Evolutionary conservation across 2,797 vertebrate genomes (phyloP).

Genomic region (Aplochiton taeniatus): DNA sequence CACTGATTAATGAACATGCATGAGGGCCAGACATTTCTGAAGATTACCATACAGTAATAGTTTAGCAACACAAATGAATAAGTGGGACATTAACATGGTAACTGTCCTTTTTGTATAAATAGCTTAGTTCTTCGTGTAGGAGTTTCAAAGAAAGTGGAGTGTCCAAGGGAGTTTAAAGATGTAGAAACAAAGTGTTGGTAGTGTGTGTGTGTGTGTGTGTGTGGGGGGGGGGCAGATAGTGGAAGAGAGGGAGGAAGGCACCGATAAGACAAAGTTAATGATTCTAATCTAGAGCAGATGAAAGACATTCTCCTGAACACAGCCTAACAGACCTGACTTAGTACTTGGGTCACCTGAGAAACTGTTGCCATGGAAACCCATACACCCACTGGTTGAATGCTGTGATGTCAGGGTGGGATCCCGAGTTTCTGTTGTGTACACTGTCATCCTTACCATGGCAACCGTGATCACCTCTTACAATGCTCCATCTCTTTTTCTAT

Average conservation of each 20-base stretch:
- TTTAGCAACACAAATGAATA: neutral
- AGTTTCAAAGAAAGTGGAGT: too few species aligned
- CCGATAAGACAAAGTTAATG: slow-evolving; percentile 64
- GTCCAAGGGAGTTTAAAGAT: too few species aligned
- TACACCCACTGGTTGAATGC: neutral
- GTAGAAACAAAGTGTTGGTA: too few species aligned
- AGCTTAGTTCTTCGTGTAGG: too few species aligned
- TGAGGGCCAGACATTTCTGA: neutral
- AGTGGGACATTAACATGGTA: too few species aligned
- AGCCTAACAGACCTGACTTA: too few species aligned
- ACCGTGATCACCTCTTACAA: neutral
- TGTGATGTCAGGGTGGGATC: neutral
- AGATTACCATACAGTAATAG: neutral
- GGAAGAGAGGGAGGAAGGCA: slow-evolving; percentile 48
- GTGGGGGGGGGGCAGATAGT: slow-evolving; percentile 26
- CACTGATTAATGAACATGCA: neutral
- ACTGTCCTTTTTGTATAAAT: too few species aligned
- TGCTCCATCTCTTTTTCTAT: neutral
- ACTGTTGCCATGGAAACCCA: slow-evolving; percentile 23
- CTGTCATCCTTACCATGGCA: too few species aligned
- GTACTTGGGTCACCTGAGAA: neutral
- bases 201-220: neutral
- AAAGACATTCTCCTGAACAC: slow-evolving; percentile 30
- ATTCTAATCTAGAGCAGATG: slow-evolving; percentile 58
- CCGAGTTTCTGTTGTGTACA: slow-evolving; percentile 1